A percentile compares a stretch with the other conserved stretches of the same genome.
phyloP scores from a whole-genome alignment of 2,797 vertebrate genomes.

The Borostomias antarcticus region DNA sequence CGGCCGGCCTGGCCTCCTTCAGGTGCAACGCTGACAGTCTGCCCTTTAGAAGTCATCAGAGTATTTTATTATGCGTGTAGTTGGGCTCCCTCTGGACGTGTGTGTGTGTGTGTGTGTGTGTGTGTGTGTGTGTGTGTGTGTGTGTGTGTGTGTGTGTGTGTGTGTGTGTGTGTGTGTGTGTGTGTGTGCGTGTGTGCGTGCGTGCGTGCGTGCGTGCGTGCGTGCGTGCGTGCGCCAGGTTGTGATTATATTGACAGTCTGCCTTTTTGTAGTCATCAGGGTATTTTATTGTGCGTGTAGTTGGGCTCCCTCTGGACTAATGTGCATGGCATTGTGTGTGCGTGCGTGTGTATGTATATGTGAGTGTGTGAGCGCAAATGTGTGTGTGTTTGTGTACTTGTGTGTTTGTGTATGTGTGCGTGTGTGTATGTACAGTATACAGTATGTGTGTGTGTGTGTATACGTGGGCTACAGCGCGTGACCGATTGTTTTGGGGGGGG shows the following conservation, averaged over 20 bases:
- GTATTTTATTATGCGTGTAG: neutral
- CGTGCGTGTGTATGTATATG: neutral
- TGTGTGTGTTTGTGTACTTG: neutral
- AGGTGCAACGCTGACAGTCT: neutral
- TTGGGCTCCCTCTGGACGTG: neutral
- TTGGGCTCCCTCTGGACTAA: neutral
- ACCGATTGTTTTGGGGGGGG: neutral
- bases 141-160: conserved; percentile 7
- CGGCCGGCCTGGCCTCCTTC: too few species aligned
- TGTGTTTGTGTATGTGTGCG: neutral
- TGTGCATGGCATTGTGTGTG: neutral
- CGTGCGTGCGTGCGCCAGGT: too few species aligned
- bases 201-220: too few species aligned
- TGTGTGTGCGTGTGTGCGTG: too few species aligned
- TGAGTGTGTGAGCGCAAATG: conserved; percentile 3
- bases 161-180: neutral
- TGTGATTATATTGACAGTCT: too few species aligned
- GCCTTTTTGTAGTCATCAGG: neutral
- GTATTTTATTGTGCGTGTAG: neutral
- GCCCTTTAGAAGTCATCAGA: neutral
- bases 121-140: neutral
- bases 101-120: neutral
- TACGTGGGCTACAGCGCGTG: too few species aligned
- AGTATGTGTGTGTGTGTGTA: too few species aligned
- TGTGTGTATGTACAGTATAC: neutral